These are phyloP conservation scores for Limnothrissa miodon DNA, from an alignment of 2,113 vertebrate species.

Conservation along the genomic window DNA sequence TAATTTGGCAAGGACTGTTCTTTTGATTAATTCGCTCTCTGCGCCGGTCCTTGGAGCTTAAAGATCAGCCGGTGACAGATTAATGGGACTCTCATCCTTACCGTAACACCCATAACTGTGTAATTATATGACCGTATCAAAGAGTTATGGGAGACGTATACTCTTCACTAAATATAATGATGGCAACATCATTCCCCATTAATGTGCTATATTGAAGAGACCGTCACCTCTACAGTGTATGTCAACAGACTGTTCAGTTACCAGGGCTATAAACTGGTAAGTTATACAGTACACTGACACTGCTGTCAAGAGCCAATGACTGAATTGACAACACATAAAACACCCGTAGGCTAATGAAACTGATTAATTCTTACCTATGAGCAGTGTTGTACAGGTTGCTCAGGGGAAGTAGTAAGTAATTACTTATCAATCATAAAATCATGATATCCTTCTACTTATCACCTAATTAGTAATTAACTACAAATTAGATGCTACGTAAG, in stretches of 20 bases:
- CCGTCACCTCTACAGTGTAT: background rate
- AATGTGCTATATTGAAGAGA: background rate
- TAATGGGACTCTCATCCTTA: constrained; percentile 57
- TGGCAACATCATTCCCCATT: background rate
- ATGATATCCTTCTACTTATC: no score
- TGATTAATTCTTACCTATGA: no score
- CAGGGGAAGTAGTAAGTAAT: no score
- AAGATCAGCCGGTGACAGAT: constrained; percentile 65
- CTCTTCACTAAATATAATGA: constrained; percentile 34
- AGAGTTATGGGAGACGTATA: constrained; percentile 54
- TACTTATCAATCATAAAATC: no score
- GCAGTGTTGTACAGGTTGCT: no score
- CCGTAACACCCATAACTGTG: constrained; percentile 55
- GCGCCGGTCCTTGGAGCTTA: constrained; percentile 58
- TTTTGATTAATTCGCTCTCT: constrained; percentile 71
- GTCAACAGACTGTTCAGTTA: background rate
- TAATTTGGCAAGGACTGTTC: constrained; percentile 67
- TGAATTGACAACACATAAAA: background rate
- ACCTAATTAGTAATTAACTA: no score
- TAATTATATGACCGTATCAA: constrained; percentile 55
- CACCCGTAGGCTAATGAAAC: background rate
- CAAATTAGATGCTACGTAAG: no score
- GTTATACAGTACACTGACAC: background rate
- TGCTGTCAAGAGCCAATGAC: background rate
- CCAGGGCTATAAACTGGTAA: background rate